Percentiles rank a stretch among this genome's conserved stretches.
Evolutionary conservation across 2,113 vertebrate genomes (phyloP).

Genomic region (Ranitomeya variabilis): DNA sequence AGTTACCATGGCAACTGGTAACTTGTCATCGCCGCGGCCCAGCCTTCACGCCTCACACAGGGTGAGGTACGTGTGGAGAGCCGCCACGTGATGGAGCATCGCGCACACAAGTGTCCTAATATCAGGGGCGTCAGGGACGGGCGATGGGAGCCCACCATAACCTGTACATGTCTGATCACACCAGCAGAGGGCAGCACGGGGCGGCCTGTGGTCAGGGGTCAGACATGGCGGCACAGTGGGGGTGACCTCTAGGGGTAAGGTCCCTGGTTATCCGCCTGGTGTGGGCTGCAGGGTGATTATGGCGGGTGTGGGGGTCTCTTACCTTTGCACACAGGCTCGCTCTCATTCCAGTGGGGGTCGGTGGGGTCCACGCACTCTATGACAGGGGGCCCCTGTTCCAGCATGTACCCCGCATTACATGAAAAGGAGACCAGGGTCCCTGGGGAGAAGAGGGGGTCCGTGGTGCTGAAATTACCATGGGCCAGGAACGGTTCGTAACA

Average conservation of each 20-base stretch:
- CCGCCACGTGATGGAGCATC: not conserved
- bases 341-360: slow-evolving; percentile 91
- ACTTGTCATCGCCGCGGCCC: not conserved
- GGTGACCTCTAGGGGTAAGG: too few relatives aligned
- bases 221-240: too few relatives aligned
- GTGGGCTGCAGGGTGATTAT: too few relatives aligned
- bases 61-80: not conserved
- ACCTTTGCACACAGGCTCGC: slow-evolving; percentile 89
- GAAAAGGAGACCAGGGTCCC: slow-evolving; percentile 84
- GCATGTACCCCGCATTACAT: slow-evolving; percentile 87
- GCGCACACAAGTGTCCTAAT: not conserved
- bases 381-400: slow-evolving; percentile 84
- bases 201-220: too few relatives aligned
- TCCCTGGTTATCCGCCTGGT: too few relatives aligned
- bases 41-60: not conserved
- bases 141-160: not conserved
- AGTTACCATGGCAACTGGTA: slow-evolving; percentile 49
- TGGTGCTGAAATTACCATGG: slow-evolving; percentile 89
- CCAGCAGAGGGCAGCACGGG: not conserved
- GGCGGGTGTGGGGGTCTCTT: slow-evolving; percentile 26
- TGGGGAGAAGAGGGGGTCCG: slow-evolving; percentile 82
- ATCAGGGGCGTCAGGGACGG: not conserved
- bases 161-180: not conserved
- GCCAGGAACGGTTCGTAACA: slow-evolving; percentile 91
- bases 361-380: slow-evolving; percentile 87